phyloP scores from a whole-genome alignment of 2,113 vertebrate species.

The Mastomys natalensis region DNA sequence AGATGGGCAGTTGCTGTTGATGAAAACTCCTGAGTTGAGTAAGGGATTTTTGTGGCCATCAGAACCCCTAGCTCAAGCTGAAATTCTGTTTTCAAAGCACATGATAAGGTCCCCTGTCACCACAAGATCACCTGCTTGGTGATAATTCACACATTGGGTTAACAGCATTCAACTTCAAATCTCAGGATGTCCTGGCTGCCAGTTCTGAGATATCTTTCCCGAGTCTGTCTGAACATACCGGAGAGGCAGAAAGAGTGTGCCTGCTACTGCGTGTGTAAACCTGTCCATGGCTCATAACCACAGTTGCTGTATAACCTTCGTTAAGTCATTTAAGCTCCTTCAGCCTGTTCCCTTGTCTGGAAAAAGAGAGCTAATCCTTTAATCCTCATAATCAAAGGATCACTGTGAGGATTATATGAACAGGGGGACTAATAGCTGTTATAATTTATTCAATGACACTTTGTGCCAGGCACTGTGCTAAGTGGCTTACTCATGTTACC shows the following conservation, averaged over 20 bases:
- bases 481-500: constrained; percentile 30
- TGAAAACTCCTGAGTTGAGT: constrained; percentile 67
- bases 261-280: background rate
- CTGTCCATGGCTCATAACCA: background rate
- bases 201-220: background rate
- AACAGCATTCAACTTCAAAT: background rate
- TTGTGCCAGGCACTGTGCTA: constrained; percentile 46
- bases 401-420: constrained; percentile 60
- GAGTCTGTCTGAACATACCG: constrained; percentile 9
- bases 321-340: constrained; percentile 62
- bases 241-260: constrained; percentile 3
- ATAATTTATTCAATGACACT: constrained; percentile 43
- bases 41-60: constrained; percentile 70
- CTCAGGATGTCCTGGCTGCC: background rate
- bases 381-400: constrained; percentile 69
- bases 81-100: constrained; percentile 72
- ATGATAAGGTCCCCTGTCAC: constrained; percentile 61
- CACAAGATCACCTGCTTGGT: constrained; percentile 40
- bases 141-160: constrained; percentile 22
- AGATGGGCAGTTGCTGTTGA: constrained; percentile 76
- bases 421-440: constrained; percentile 31
- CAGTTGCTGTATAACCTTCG: constrained; percentile 34
- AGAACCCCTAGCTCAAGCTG: constrained; percentile 71
- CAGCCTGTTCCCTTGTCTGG: constrained; percentile 49
- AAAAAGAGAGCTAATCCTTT: constrained; percentile 67